phyloP scores from a whole-genome alignment of 1,140 invertebrate species.

The Nymphalis io region DNA sequence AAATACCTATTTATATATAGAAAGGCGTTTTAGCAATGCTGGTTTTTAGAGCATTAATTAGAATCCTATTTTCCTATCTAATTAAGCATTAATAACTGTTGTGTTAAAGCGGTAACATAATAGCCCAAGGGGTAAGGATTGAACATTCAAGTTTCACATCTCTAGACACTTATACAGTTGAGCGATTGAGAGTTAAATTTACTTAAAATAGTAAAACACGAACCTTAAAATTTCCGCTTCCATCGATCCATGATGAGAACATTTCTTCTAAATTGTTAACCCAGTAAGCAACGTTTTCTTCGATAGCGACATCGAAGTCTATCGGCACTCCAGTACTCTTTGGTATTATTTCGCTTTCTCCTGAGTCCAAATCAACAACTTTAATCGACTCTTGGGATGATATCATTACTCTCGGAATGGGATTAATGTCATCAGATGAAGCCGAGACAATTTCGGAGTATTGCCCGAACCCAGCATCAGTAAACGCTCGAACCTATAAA shows the following conservation, averaged over 20 bases:
- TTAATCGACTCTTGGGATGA: slow-evolving; percentile 86
- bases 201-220: not conserved
- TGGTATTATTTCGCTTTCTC: slow-evolving; percentile 81
- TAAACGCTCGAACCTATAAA: slow-evolving; percentile 87
- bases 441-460: slow-evolving; percentile 83
- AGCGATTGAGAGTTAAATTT: too few species aligned
- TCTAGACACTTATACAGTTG: too few species aligned
- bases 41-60: too few species aligned
- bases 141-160: not conserved
- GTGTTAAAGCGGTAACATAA: too few species aligned
- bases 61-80: too few species aligned
- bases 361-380: slow-evolving; percentile 87
- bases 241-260: slow-evolving; percentile 83
- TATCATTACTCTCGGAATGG: slow-evolving; percentile 89
- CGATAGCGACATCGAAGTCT: slow-evolving; percentile 83
- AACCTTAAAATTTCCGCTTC: slow-evolving; percentile 76
- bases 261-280: slow-evolving; percentile 90
- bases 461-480: slow-evolving; percentile 86
- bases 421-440: slow-evolving; percentile 85
- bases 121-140: not conserved
- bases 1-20: too few species aligned
- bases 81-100: too few species aligned
- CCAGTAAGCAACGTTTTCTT: slow-evolving; percentile 90
- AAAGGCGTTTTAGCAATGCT: too few species aligned
- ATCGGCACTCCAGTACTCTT: slow-evolving; percentile 83